These are phyloP conservation scores for Hemichromis elongatus DNA, from an alignment of 2,113 vertebrate species.

Conservation along the genomic window DNA sequence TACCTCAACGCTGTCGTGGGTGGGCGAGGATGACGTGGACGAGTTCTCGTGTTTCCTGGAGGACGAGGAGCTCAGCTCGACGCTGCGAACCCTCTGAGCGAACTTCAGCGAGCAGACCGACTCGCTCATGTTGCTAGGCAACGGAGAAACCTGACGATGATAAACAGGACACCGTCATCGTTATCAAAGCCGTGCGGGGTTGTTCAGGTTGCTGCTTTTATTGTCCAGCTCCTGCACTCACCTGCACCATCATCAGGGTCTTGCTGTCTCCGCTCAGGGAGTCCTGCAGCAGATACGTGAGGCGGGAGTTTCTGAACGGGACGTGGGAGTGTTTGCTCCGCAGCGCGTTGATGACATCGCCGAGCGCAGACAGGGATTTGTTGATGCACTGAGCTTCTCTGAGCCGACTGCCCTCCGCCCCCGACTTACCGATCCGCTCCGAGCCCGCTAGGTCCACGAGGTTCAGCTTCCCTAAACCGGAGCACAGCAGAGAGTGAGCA, in stretches of 20 bases:
- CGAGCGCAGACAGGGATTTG: slow-evolving; percentile 89
- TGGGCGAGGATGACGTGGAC: slow-evolving; percentile 77
- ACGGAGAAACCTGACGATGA: slow-evolving; percentile 80
- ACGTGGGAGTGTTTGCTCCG: slow-evolving; percentile 87
- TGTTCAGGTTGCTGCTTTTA: accelerated
- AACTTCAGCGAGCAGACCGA: slow-evolving; percentile 94
- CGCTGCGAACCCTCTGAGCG: slow-evolving; percentile 86
- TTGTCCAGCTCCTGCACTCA: slow-evolving; percentile 22
- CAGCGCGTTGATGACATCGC: slow-evolving; percentile 90
- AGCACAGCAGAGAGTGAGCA: neutral
- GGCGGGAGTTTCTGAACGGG: slow-evolving; percentile 96
- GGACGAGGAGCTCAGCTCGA: slow-evolving; percentile 78
- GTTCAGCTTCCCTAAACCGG: slow-evolving; percentile 85
- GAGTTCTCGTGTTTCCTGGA: slow-evolving; percentile 77
- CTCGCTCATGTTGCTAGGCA: slow-evolving; percentile 83
- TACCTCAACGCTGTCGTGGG: slow-evolving; percentile 91
- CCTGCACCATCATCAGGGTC: slow-evolving; percentile 98
- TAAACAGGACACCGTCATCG: neutral
- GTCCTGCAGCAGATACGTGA: slow-evolving; percentile 97
- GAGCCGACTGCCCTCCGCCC: slow-evolving; percentile 87
- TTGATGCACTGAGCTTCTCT: slow-evolving; percentile 96
- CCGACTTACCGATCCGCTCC: slow-evolving; percentile 87
- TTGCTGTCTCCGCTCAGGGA: slow-evolving; percentile 94
- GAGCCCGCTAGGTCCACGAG: slow-evolving; percentile 95
- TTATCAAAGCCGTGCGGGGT: accelerated